phyloP scores from a whole-genome alignment of 2,797 vertebrate genomes.

The Etheostoma perlongum region DNA sequence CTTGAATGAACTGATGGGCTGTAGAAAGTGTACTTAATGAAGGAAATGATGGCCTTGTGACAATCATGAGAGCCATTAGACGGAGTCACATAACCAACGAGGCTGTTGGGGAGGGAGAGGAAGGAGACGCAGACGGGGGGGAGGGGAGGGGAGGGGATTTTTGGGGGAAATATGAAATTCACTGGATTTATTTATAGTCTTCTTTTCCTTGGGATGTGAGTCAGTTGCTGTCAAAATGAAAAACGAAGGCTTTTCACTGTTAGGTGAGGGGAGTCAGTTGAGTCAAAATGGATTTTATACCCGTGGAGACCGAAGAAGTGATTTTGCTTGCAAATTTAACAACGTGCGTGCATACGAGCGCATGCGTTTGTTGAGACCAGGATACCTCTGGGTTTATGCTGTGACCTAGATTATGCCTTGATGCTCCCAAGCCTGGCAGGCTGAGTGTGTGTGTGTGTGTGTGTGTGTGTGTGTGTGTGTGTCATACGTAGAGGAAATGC shows the following conservation, averaged over 20 bases:
- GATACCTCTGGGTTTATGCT: conserved; percentile 79
- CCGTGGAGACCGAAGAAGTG: background rate
- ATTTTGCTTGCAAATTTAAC: conserved; percentile 39
- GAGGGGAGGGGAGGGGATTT: background rate
- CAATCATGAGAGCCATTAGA: conserved; percentile 34
- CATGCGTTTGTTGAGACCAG: conserved; percentile 49
- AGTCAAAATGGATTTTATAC: conserved; percentile 35
- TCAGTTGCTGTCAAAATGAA: conserved; percentile 9
- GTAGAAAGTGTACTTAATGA: conserved; percentile 38
- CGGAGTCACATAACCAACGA: conserved; percentile 34
- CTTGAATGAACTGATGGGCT: conserved; percentile 14
- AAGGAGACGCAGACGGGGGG: background rate
- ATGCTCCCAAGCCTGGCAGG: conserved; percentile 76
- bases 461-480: conserved; percentile 22
- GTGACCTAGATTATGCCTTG: conserved; percentile 84
- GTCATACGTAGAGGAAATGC: conserved; percentile 51
- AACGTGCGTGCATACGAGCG: conserved; percentile 21
- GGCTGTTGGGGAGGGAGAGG: conserved; percentile 29
- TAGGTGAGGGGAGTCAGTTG: conserved; percentile 5
- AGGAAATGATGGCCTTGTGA: conserved; percentile 50
- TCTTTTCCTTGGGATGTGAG: conserved; percentile 2
- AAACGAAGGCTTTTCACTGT: conserved; percentile 5
- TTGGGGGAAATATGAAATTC: conserved; percentile 25
- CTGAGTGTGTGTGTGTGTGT: conserved; percentile 51
- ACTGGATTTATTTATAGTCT: conserved; percentile 25